Evolutionary conservation across 2,888 invertebrate genomes (phyloP).

Genomic region (Gerris lacustris): DNA sequence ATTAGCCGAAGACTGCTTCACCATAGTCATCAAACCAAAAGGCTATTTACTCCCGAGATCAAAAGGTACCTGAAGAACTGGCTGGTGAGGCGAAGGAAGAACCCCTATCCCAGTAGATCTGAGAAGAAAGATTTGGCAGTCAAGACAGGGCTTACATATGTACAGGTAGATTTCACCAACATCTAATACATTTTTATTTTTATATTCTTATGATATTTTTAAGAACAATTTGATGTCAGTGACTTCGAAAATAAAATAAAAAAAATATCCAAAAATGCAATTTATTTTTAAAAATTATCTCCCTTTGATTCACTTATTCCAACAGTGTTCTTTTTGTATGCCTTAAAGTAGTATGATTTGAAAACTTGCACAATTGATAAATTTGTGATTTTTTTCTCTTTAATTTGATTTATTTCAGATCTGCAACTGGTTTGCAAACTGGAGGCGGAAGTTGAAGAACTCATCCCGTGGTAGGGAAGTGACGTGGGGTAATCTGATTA

Average conservation of each 20-base stretch:
- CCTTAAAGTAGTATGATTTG: too few relatives aligned
- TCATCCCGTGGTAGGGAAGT: conserved; percentile 49
- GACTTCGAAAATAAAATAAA: too few relatives aligned
- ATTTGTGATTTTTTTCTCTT: too few relatives aligned
- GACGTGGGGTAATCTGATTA: conserved; percentile 29
- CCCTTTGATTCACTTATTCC: too few relatives aligned
- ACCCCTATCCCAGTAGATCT: conserved; percentile 65
- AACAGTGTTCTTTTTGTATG: too few relatives aligned
- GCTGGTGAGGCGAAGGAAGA: conserved; percentile 60
- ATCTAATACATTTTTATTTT: too few relatives aligned
- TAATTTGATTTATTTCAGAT: conserved; percentile 39
- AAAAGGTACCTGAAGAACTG: conserved; percentile 65
- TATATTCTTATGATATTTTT: too few relatives aligned
- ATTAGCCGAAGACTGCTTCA: conserved; percentile 23
- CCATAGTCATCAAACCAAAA: conserved; percentile 40
- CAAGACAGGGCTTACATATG: conserved; percentile 64
- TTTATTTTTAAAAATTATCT: too few relatives aligned
- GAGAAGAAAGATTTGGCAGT: conserved; percentile 60
- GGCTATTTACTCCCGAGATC: conserved; percentile 66
- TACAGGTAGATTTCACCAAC: conserved; percentile 50
- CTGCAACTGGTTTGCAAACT: conserved; percentile 74
- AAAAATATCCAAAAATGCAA: too few relatives aligned
- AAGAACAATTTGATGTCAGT: too few relatives aligned
- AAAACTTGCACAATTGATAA: too few relatives aligned
- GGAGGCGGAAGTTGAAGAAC: conserved; percentile 65